These are phyloP conservation scores for Manis javanica DNA, from an alignment of 2,797 vertebrate species.

Conservation along the genomic window DNA sequence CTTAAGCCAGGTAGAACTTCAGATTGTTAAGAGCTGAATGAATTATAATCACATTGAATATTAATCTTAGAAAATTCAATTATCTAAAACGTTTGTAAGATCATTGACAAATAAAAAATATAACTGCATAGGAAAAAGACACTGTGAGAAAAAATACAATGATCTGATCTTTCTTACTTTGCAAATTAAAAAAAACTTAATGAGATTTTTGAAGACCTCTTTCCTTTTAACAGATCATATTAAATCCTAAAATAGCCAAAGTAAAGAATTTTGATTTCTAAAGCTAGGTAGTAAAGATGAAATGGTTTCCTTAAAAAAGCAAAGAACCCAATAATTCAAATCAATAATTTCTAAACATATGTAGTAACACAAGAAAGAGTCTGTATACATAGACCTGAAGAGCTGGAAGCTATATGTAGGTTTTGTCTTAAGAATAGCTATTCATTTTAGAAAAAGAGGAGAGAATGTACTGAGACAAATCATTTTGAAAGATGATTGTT, in stretches of 20 bases:
- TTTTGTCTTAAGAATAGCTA: slow-evolving; percentile 44
- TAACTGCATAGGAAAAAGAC: neutral
- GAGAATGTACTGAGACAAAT: neutral
- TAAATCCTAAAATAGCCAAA: slow-evolving; percentile 37
- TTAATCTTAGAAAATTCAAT: slow-evolving; percentile 47
- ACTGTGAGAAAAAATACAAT: slow-evolving; percentile 22
- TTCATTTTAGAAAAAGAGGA: neutral
- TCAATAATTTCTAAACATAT: neutral
- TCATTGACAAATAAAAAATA: neutral
- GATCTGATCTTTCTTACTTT: slow-evolving; percentile 5
- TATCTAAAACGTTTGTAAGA: neutral
- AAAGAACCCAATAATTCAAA: neutral
- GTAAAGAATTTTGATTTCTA: slow-evolving; percentile 32
- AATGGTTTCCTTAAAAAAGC: slow-evolving; percentile 23
- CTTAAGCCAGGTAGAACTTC: neutral
- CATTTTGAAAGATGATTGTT: slow-evolving; percentile 13
- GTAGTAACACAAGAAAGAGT: neutral
- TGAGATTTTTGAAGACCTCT: neutral
- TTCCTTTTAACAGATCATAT: neutral
- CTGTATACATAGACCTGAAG: neutral
- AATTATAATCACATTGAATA: slow-evolving; percentile 2
- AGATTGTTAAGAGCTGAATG: slow-evolving; percentile 6
- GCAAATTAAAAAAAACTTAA: slow-evolving; percentile 24
- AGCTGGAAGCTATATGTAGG: neutral
- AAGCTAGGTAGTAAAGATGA: neutral